Evolutionary conservation across 2,113 vertebrate genomes (phyloP).

Genomic region (Malurus cyaneus): DNA sequence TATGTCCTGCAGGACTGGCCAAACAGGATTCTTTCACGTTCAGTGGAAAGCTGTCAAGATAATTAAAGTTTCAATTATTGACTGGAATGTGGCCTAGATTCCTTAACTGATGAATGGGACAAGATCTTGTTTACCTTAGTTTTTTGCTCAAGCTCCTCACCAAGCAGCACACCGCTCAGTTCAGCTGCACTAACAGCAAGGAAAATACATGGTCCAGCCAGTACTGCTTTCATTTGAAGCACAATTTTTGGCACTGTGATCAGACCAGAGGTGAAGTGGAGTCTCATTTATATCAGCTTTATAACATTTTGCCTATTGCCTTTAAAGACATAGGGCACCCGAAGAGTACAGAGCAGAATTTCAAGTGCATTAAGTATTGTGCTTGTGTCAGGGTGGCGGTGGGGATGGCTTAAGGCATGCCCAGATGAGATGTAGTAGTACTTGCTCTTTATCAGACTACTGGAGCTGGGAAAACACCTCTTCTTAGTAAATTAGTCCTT

Average conservation of each 20-base stretch:
- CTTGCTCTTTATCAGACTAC: neutral
- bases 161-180: neutral
- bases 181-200: neutral
- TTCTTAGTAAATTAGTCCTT: neutral
- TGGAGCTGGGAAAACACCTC: neutral
- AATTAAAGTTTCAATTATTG: conserved; percentile 49
- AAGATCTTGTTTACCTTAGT: neutral
- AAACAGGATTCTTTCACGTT: conserved; percentile 10
- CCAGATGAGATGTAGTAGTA: neutral
- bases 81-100: conserved; percentile 25
- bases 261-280: neutral
- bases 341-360: neutral
- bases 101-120: neutral
- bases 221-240: neutral
- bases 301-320: neutral
- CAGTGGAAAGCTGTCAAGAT: conserved; percentile 29
- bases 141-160: neutral
- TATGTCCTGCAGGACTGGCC: neutral
- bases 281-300: neutral
- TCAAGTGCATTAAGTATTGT: rapidly evolving
- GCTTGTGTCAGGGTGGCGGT: neutral
- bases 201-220: neutral
- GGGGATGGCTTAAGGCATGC: neutral
- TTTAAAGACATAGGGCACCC: neutral
- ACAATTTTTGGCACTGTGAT: neutral